Conservation (phyloP, 2,888 invertebrate genomes). For the Hesperia comma region DNA sequence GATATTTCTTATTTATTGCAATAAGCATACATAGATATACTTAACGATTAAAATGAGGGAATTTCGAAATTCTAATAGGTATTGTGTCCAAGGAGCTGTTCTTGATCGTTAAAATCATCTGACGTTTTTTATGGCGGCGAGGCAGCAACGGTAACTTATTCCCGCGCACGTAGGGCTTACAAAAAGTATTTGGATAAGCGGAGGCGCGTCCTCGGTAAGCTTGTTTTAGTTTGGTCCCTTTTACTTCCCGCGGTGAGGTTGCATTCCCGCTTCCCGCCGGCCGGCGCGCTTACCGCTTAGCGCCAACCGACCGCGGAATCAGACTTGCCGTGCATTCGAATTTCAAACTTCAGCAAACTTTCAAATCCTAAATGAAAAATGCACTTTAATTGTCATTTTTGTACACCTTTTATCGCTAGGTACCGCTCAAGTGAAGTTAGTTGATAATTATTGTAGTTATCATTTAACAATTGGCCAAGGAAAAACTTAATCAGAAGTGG, state of each 20-base stretch:
- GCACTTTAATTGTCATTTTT: slow-evolving; percentile 12
- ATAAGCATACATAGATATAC: no score
- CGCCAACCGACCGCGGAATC: slow-evolving; percentile 42
- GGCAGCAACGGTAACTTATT: slow-evolving; percentile 27
- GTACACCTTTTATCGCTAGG: not conserved
- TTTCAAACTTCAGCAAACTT: slow-evolving; percentile 31
- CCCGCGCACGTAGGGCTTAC: slow-evolving; percentile 24
- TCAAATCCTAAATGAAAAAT: slow-evolving; percentile 24
- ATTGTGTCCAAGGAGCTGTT: no score
- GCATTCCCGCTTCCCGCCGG: slow-evolving; percentile 65
- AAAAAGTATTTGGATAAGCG: slow-evolving; percentile 62
- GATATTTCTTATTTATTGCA: no score
- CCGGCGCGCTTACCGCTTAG: slow-evolving; percentile 49
- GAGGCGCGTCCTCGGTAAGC: slow-evolving; percentile 67
- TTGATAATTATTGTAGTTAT: not conserved
- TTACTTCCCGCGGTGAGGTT: slow-evolving; percentile 71
- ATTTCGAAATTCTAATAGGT: no score
- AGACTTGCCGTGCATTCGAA: slow-evolving; percentile 16
- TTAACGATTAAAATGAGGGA: no score
- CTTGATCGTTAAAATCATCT: slow-evolving; percentile 10
- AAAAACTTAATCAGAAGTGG: slow-evolving; percentile 18
- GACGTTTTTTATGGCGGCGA: slow-evolving; percentile 6
- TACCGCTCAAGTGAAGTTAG: not conserved
- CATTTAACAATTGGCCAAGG: slow-evolving; percentile 14
- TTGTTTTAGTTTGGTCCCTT: slow-evolving; percentile 70